Evolutionary conservation across 2,888 invertebrate genomes (phyloP), one percentile per base, ranked within the genome.

Genomic region (Stegophylla sp.): DNA sequence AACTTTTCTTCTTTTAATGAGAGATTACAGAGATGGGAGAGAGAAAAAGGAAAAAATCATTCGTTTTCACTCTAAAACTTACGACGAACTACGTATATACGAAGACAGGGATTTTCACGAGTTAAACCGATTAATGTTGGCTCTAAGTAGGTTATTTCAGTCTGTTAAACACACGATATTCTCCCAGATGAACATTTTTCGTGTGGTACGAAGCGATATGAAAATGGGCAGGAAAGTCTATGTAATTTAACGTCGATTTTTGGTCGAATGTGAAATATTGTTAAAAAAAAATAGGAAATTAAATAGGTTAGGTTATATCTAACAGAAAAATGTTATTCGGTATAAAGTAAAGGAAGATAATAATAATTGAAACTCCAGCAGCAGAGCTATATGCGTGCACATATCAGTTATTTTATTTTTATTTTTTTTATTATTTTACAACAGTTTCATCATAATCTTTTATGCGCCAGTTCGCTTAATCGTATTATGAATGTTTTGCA

Each of bases 131-230:
- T 75, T 63, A 64, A 64, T 53, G 74, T 64, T 41, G 51, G 26
- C 4, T 64, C 51, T 75, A 75, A 75, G 64, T 41, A 75, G 64
- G 51, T 75, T 75, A 75, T 75, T 75, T 51, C 51, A 64, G 75
- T 75, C 75, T 75, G 75, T 64, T 75, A 53, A 75, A 64, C 51
- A 64, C 51, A 75, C 51, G 41, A 64, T 64, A 64, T 64, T 75
- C 64, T 64, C 17, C n/a, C 51, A 64, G 51, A 51, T 75, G 51
- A 41, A 73, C n/a, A 48, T 75, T 64, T 75, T 75, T 34, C 63
- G 17, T 64, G 34, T 12, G 48, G 23, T 12, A 20, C 7, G 41
- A 51, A 28, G 9, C 13, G 48, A 63, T 74, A 61, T 15, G 26
- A 12, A 26, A 73, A 48, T 41, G 41, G 20, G 3, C 3, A 56